These are phyloP conservation scores for Virgularia gustaviana DNA, from an alignment of 92 coral and sea anemone species.

Conservation along the genomic window DNA sequence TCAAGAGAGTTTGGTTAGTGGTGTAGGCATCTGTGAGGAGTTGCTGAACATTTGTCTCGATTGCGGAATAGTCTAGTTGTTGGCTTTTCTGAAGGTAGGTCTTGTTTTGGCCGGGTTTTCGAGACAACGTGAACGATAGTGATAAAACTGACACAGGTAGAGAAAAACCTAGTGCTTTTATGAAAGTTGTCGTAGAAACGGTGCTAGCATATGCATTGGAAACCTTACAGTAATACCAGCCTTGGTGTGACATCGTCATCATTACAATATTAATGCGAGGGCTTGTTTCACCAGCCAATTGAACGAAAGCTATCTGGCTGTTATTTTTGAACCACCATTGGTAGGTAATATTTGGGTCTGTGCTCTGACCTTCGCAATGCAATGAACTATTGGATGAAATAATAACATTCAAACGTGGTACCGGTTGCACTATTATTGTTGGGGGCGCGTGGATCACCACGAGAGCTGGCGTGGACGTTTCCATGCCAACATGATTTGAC, in stretches of 20 bases:
- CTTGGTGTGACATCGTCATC: slow-evolving; percentile 41
- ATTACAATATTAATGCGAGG: slow-evolving; percentile 42
- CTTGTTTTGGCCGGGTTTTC: background rate
- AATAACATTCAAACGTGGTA: slow-evolving; percentile 40
- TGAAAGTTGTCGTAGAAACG: slow-evolving; percentile 45
- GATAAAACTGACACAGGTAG: slow-evolving; percentile 51
- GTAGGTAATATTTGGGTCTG: slow-evolving; percentile 35
- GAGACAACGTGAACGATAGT: background rate
- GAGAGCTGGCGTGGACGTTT: slow-evolving; percentile 53
- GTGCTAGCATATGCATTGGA: slow-evolving; percentile 60
- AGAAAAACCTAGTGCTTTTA: slow-evolving; percentile 51
- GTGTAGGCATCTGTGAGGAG: background rate
- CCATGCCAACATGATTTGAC: slow-evolving; percentile 57
- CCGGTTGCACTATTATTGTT: slow-evolving; percentile 50
- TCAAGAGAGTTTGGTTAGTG: background rate
- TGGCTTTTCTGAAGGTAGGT: background rate
- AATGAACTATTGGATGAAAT: slow-evolving; percentile 40
- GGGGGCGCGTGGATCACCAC: slow-evolving; percentile 68
- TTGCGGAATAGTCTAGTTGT: background rate
- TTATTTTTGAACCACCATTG: slow-evolving; percentile 63
- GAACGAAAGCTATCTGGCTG: slow-evolving; percentile 1
- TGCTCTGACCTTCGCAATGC: slow-evolving; percentile 48
- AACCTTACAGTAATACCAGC: slow-evolving; percentile 64
- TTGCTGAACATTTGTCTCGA: background rate
- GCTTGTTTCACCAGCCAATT: slow-evolving; percentile 38